Conservation (phyloP, 2,888 invertebrate species). For the Rugalucina vietnamica region DNA sequence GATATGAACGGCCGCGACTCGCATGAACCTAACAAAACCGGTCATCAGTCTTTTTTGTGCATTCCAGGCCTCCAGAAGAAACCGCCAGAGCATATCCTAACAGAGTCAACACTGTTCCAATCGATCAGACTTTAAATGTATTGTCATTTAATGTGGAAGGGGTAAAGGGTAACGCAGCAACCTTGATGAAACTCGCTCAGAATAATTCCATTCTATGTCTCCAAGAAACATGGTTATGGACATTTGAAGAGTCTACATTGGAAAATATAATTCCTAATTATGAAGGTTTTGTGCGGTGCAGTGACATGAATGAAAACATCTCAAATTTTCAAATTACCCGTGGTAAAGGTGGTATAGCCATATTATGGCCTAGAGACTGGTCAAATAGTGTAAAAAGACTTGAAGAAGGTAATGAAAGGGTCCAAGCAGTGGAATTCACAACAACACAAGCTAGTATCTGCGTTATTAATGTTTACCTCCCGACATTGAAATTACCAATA, state of each 20-base stretch:
- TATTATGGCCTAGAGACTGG: slow-evolving; percentile 3
- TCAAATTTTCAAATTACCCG: not conserved
- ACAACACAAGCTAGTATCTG: not conserved
- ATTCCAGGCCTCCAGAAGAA: not conserved
- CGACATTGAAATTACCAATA: not conserved
- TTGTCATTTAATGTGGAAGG: not conserved
- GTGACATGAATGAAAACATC: slow-evolving; percentile 1
- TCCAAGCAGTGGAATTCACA: not conserved
- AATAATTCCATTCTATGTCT: not conserved
- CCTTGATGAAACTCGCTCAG: not conserved
- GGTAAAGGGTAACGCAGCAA: not conserved
- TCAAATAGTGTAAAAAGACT: not conserved
- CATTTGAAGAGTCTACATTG: not conserved
- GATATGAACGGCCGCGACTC: not conserved
- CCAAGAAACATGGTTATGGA: slow-evolving; percentile 17
- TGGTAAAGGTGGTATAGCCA: slow-evolving; percentile 11
- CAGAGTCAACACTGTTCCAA: not conserved
- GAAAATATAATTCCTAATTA: slow-evolving; percentile 9
- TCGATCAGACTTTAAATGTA: not conserved
- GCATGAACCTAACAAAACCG: not conserved
- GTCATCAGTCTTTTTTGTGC: not conserved
- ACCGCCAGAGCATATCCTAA: not conserved
- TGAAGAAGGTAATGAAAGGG: not conserved
- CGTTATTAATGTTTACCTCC: slow-evolving; percentile 7
- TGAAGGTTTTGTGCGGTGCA: not conserved